Evolutionary conservation across 2,797 vertebrate species (phyloP), one percentile per base, ranked within the genome.

Genomic region (Acropternis orthonyx): DNA sequence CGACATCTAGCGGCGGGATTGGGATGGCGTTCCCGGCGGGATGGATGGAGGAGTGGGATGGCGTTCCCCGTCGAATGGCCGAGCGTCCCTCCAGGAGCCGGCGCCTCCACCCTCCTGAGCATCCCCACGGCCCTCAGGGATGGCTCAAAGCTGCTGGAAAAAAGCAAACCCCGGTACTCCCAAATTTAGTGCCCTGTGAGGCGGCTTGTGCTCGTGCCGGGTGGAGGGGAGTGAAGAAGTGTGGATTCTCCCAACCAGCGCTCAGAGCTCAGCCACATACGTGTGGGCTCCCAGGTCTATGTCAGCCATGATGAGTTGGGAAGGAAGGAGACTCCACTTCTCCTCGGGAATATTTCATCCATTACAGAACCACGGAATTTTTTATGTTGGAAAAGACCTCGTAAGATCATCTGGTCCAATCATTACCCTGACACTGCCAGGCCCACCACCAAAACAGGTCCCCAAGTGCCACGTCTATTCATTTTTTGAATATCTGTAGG

Each of bases 311-410:
- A 19, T 79, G 88, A 92, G 63, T 85, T 84, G 68, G 69, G 85
- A 94, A 77, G 48, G 69, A 86, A 91, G 88, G 82, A 84, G 84
- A 78, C 59, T 39, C 41, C 73, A 55, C 81, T 92, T 85, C 59
- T 73, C 88, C 74, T 68, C 34, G 44, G 48, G 49, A 36, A 3
- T 78, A 89, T 95, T 92, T 96, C 67, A 85, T 95, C 90, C 94
- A 20, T 93, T 86, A 46, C 22, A 66, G 21, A 46, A 39, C 21
- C 13, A 8, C 5, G 28, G 4, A 17, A 15, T 2, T 15, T 51
- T 48, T 46, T 22, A 19, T 9, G 14, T 48, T 66, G 46, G 51
- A 30, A 81, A 81, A 76, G 27, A 66, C 9, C 19, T 66, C 16
- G 19, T 22, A 48, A 48, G 46, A n/a, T 65, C 8, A 30, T 54